Percentiles rank a stretch among this genome's conserved stretches.
Conservation (phyloP, 2,797 vertebrate species). For the Lithobates pipiens region DNA sequence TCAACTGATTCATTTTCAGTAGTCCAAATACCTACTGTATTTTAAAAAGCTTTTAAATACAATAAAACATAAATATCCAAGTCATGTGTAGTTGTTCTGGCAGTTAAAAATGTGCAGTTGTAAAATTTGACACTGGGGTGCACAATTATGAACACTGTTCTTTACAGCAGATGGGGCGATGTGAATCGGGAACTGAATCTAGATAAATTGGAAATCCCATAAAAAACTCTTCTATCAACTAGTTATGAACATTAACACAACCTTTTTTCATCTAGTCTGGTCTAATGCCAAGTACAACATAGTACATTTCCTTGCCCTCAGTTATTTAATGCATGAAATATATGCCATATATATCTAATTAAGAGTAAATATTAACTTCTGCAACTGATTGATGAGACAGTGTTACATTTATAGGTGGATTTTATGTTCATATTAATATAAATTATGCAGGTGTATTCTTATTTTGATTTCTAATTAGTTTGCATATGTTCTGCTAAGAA, state of each 20-base stretch:
- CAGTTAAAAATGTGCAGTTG: too few relatives aligned
- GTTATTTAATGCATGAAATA: neutral
- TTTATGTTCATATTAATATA: neutral
- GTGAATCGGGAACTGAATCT: too few relatives aligned
- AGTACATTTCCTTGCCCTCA: neutral
- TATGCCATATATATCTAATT: neutral
- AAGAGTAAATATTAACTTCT: neutral
- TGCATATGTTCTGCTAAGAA: conserved; percentile 15
- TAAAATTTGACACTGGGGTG: too few relatives aligned
- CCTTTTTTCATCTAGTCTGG: neutral
- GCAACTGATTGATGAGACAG: neutral
- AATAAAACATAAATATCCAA: too few relatives aligned
- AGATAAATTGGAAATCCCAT: too few relatives aligned
- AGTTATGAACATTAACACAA: neutral
- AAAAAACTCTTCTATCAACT: too few relatives aligned
- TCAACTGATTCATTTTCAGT: too few relatives aligned
- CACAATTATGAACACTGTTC: too few relatives aligned
- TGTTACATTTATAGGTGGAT: neutral
- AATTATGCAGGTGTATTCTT: conserved; percentile 12
- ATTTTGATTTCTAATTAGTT: conserved; percentile 20
- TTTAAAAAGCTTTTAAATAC: too few relatives aligned
- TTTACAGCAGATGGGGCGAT: too few relatives aligned
- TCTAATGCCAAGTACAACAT: neutral
- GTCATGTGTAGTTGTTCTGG: too few relatives aligned
- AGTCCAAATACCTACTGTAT: too few relatives aligned